phyloP scores from a whole-genome alignment of 2,113 vertebrate genomes.

The Drymodes brunneopygia region DNA sequence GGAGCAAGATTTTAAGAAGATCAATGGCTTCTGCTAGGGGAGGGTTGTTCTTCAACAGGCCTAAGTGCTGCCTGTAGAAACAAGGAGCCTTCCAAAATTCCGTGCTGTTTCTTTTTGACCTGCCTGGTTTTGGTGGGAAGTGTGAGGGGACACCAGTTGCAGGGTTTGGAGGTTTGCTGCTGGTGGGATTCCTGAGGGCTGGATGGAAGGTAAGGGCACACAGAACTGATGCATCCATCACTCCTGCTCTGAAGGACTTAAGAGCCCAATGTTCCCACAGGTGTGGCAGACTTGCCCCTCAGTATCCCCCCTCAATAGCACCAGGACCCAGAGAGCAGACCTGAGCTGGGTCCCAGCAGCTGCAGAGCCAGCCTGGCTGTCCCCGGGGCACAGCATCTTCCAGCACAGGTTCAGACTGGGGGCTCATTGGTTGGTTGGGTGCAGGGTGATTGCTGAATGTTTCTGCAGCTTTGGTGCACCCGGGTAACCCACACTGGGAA shows the following conservation, averaged over 20 bases:
- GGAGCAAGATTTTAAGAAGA: neutral
- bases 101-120: neutral
- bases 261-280: neutral
- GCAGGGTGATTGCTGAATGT: neutral
- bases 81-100: neutral
- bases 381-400: neutral
- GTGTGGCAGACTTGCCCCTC: neutral
- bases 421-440: neutral
- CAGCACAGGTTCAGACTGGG: fast-evolving
- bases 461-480: neutral
- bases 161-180: neutral
- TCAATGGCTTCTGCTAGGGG: neutral
- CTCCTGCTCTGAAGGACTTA: neutral
- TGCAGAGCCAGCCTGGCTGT: neutral
- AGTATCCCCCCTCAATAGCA: fast-evolving
- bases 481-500: neutral
- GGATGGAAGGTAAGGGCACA: fast-evolving
- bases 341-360: fast-evolving
- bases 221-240: neutral
- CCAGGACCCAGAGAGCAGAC: neutral
- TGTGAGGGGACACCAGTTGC: neutral
- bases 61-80: neutral
- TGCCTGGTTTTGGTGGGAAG: neutral
- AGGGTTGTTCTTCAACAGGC: neutral
- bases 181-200: neutral